A percentile compares a stretch with the other conserved stretches of the same genome.
phyloP scores from a whole-genome alignment of 2,888 invertebrate species.

The Hydrotaea diabolus region DNA sequence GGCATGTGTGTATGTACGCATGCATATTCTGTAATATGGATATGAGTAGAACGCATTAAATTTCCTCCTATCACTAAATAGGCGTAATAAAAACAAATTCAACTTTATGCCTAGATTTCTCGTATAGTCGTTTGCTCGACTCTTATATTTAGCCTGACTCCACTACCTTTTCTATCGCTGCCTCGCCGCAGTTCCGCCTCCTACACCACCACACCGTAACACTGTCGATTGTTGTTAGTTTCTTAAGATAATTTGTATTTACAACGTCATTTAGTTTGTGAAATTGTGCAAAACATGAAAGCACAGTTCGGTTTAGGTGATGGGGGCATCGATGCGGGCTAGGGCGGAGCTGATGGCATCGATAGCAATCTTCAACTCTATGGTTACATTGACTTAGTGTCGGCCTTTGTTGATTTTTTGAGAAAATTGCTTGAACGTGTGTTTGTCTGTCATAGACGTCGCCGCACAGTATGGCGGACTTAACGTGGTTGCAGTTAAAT shows the following conservation, averaged over 20 bases:
- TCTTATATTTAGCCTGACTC: not conserved
- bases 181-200: not conserved
- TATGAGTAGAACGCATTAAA: slow-evolving; percentile 58
- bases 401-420: not conserved
- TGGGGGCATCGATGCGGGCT: not conserved
- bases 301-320: slow-evolving; percentile 20
- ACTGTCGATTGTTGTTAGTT: slow-evolving; percentile 48
- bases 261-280: slow-evolving; percentile 77
- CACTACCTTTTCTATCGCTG: not conserved
- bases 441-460: not conserved
- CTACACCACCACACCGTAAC: not conserved
- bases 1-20: slow-evolving; percentile 24
- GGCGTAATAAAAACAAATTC: slow-evolving; percentile 54
- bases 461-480: no score
- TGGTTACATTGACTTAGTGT: slow-evolving; percentile 27
- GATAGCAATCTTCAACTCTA: slow-evolving; percentile 24
- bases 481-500: no score
- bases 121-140: slow-evolving; percentile 32
- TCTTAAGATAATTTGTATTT: slow-evolving; percentile 76
- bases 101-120: slow-evolving; percentile 46
- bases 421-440: not conserved
- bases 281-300: slow-evolving; percentile 73
- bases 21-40: slow-evolving; percentile 24
- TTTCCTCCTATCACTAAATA: slow-evolving; percentile 43
- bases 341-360: not conserved